Evolutionary conservation across 2,113 vertebrate genomes (phyloP), one percentile per base, ranked within the genome.

Genomic region (Hylia prasina): DNA sequence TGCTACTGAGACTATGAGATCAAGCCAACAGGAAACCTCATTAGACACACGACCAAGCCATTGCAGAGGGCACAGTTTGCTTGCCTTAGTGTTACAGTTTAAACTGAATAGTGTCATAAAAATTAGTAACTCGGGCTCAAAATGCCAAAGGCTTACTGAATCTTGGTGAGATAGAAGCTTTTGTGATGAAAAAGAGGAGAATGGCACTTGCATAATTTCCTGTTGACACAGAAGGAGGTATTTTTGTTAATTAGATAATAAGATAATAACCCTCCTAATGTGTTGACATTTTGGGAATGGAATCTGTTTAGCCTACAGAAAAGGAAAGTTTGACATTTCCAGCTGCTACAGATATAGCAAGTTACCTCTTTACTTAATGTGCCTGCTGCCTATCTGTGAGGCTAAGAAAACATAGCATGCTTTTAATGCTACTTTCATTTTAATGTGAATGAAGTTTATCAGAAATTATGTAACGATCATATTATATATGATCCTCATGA

Each of bases 221-320:
- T 91, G 35, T 78, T 87, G 80, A 87, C 68, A 78, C 8, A 73
- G 71, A 66, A 81, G 35, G 45, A 81, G 24, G 15, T 81, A 11
- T 45, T 77, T 94, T 91, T 95, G 28, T 87, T 87, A 89, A 87
- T 81, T 82, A 82, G 60, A 82, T 85, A 82, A 63, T 47, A 91
- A 82, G 50, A 86, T 80, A 86, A 80, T 53, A 84, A 83, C 42
- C 25, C 27, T 54, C 73, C 47, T 82, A 75, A 89, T 75, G 60
- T 89, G 19, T 66, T 87, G 89, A 42, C 61, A 54, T 91, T 51
- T 81, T 45, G 47, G 35, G 84, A 63, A 20, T 51, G 47, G 18
- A 87, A 78, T 84, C 35, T 66, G 23, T 87, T 94, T 42, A 58
- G 83, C 60, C 33, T 84, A 21, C 31, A 63, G 31, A 70, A 93